Percentiles rank a stretch among this genome's conserved stretches.
Conservation (phyloP, 2,797 vertebrate genomes). For the Coranthus polyacanthus region DNA sequence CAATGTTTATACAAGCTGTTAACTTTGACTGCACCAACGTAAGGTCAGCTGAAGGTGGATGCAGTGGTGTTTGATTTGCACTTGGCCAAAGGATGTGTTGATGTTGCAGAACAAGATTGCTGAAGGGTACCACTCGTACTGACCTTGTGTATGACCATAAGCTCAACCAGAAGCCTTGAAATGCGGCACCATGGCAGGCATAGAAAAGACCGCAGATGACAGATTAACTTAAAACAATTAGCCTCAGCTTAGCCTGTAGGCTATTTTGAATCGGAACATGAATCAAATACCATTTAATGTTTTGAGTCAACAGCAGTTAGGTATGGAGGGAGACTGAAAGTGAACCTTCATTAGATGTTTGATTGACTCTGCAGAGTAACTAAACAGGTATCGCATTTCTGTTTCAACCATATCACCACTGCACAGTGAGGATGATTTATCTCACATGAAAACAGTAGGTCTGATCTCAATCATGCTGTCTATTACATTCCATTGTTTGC, state of each 20-base stretch:
- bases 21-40: constrained; percentile 51
- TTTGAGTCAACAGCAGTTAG: constrained; percentile 10
- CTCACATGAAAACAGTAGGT: constrained; percentile 56
- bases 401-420: constrained; percentile 34
- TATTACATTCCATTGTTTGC: constrained; percentile 71
- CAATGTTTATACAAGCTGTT: constrained; percentile 56
- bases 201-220: constrained; percentile 47
- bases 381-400: constrained; percentile 34
- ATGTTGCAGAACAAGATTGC: constrained; percentile 69
- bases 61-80: constrained; percentile 65
- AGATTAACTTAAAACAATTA: constrained; percentile 35
- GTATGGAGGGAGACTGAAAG: constrained; percentile 6
- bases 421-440: constrained; percentile 50
- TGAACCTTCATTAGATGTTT: constrained; percentile 33
- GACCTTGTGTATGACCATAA: constrained; percentile 63
- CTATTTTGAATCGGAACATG: constrained; percentile 42
- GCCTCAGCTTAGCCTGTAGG: constrained; percentile 42
- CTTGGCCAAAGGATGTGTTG: constrained; percentile 70
- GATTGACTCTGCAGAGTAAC: constrained; percentile 21
- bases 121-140: constrained; percentile 55
- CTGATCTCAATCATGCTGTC: constrained; percentile 56
- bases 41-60: constrained; percentile 74
- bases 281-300: constrained; percentile 29
- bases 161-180: constrained; percentile 42
- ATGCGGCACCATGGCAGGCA: constrained; percentile 24